Conservation (phyloP, 1,140 invertebrate genomes). For the Drosophila takahashii region DNA sequence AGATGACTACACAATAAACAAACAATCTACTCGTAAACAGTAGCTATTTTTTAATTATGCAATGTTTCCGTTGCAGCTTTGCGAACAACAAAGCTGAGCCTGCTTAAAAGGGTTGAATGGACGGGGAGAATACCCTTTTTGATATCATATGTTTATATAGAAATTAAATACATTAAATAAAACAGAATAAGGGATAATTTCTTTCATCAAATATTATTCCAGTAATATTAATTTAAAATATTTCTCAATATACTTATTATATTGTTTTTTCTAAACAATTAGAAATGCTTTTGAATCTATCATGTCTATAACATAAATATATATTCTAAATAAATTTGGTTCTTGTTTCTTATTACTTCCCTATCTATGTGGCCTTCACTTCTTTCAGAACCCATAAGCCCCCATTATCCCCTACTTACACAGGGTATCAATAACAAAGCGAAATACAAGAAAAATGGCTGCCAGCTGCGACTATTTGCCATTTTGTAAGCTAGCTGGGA, state of each 20-base stretch:
- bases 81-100: constrained; percentile 29
- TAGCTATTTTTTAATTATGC: constrained; percentile 76
- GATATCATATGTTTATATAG: too few species aligned
- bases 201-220: too few species aligned
- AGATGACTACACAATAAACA: constrained; percentile 56
- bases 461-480: constrained; percentile 63
- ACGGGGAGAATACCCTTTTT: not conserved
- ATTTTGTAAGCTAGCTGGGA: constrained; percentile 71
- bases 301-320: too few species aligned
- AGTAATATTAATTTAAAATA: too few species aligned
- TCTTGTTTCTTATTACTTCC: too few species aligned
- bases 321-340: too few species aligned
- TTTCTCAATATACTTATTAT: too few species aligned
- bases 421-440: constrained; percentile 30
- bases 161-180: too few species aligned
- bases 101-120: constrained; percentile 1
- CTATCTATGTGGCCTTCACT: too few species aligned
- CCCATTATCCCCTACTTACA: constrained; percentile 6
- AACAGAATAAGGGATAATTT: too few species aligned
- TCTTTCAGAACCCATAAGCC: not conserved
- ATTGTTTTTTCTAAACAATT: too few species aligned
- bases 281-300: too few species aligned
- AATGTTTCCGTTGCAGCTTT: constrained; percentile 48
- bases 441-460: constrained; percentile 53
- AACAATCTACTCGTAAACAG: constrained; percentile 62